phyloP scores from a whole-genome alignment of 1,140 invertebrate genomes.

The Nephila pilipes region DNA sequence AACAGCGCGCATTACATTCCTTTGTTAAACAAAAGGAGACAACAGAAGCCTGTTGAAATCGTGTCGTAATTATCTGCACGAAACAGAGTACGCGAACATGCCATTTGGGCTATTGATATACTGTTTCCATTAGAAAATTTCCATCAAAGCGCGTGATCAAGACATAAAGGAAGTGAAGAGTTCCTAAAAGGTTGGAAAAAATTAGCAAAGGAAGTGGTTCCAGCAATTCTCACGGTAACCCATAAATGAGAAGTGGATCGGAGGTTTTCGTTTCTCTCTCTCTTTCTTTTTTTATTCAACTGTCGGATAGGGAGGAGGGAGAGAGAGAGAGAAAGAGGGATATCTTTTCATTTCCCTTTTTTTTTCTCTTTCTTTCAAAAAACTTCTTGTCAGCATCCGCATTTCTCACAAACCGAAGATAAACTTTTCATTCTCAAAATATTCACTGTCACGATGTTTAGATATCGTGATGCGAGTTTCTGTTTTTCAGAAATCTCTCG shows the following conservation, averaged over 20 bases:
- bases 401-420: neutral
- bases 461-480: neutral
- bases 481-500: no score
- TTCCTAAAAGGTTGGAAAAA: constrained; percentile 19
- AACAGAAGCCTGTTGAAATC: neutral
- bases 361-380: neutral
- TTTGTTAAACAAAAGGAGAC: neutral
- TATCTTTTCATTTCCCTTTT: neutral
- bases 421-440: neutral
- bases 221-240: constrained; percentile 54
- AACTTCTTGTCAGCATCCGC: neutral
- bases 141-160: constrained; percentile 9
- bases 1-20: neutral
- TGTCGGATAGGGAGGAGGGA: neutral
- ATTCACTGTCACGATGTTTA: neutral
- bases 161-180: constrained; percentile 39
- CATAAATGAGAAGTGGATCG: constrained; percentile 38
- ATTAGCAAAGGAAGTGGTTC: constrained; percentile 47
- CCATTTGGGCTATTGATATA: neutral
- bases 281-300: neutral
- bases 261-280: neutral
- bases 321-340: neutral
- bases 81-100: neutral
- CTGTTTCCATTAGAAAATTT: neutral
- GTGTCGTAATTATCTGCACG: neutral